Conservation (phyloP, 2,113 vertebrate genomes). For the Podarcis cretensis region DNA sequence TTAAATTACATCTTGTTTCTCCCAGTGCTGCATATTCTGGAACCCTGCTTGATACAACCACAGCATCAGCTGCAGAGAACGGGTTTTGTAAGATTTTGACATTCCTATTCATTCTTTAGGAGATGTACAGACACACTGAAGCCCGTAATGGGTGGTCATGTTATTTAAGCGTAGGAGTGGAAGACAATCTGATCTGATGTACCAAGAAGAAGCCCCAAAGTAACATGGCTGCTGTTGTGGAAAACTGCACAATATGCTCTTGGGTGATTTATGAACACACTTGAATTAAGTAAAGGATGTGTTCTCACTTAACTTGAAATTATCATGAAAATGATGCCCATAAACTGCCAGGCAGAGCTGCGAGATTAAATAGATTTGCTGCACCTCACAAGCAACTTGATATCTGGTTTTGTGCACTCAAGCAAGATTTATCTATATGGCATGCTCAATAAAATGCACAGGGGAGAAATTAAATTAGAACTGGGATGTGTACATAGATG, state of each 20-base stretch:
- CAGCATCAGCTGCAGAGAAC: background rate
- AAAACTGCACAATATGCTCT: slow-evolving; percentile 11
- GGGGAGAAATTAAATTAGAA: slow-evolving; percentile 32
- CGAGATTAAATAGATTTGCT: slow-evolving; percentile 51
- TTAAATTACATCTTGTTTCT: background rate
- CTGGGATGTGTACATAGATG: slow-evolving; percentile 12
- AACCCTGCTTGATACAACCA: background rate
- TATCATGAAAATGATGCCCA: slow-evolving; percentile 44
- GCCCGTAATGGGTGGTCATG: background rate
- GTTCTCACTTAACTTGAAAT: slow-evolving; percentile 53
- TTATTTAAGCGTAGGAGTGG: background rate
- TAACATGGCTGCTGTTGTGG: background rate
- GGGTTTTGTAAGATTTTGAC: background rate
- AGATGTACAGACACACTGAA: background rate
- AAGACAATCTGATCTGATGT: slow-evolving; percentile 30
- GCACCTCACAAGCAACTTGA: slow-evolving; percentile 32
- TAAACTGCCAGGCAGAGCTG: slow-evolving; percentile 12
- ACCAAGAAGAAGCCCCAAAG: slow-evolving; percentile 27
- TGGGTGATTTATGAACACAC: slow-evolving; percentile 9
- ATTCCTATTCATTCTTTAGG: background rate
- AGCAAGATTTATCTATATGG: slow-evolving; percentile 47
- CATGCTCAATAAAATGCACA: slow-evolving; percentile 32
- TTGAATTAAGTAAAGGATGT: slow-evolving; percentile 25
- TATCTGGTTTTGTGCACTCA: slow-evolving; percentile 16
- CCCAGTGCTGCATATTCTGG: background rate